phyloP scores from a whole-genome alignment of 2,113 vertebrate species.

The Elephantulus edwardii region DNA sequence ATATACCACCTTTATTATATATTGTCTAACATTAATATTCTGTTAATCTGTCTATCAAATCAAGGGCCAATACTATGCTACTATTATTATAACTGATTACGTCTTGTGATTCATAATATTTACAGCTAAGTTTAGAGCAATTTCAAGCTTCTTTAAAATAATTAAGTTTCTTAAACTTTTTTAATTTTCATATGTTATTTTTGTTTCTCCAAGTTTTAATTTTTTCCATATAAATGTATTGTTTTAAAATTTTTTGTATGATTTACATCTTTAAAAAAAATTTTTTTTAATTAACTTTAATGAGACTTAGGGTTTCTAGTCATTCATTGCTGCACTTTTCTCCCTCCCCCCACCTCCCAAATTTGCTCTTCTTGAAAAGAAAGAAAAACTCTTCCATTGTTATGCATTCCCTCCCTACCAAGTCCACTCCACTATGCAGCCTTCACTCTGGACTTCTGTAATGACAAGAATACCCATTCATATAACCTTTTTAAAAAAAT shows the following conservation, averaged over 20 bases:
- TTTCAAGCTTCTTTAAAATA: neutral
- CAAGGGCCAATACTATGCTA: neutral
- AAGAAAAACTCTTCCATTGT: too few species aligned
- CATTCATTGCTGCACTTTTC: too few species aligned
- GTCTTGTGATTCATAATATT: neutral
- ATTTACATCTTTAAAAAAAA: neutral
- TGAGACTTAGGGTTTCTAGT: too few species aligned
- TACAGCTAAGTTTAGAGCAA: neutral
- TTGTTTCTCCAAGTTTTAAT: neutral
- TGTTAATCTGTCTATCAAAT: neutral
- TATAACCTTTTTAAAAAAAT: too few species aligned
- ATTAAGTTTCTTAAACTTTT: neutral
- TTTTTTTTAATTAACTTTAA: too few species aligned
- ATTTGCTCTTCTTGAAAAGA: too few species aligned
- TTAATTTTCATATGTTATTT: conserved; percentile 4
- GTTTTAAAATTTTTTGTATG: neutral
- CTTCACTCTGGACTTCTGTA: too few species aligned
- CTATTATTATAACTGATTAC: neutral
- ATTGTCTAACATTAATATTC: neutral
- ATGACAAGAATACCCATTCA: too few species aligned
- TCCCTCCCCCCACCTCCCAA: too few species aligned
- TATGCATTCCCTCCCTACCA: too few species aligned
- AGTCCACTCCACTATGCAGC: too few species aligned
- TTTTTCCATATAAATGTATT: neutral
- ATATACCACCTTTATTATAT: neutral